A percentile compares a stretch with the other conserved stretches of the same genome.
Evolutionary conservation across 1,140 invertebrate species (phyloP).

Genomic region (Halesus radiatus): DNA sequence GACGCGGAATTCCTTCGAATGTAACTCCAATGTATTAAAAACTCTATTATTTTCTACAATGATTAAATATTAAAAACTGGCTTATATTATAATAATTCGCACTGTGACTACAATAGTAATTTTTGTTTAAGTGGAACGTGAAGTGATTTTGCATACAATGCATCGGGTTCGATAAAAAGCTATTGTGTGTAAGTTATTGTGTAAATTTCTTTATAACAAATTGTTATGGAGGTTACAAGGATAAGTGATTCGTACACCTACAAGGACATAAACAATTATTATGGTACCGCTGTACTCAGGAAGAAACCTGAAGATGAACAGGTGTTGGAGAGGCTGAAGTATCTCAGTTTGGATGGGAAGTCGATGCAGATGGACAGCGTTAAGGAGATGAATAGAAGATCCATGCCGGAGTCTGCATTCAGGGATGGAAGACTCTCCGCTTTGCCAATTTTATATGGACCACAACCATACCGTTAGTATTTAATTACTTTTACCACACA

Average conservation of each 20-base stretch:
- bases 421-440: constrained; percentile 58
- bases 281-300: neutral
- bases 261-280: constrained; percentile 41
- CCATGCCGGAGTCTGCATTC: constrained; percentile 4
- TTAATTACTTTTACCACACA: neutral
- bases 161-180: neutral
- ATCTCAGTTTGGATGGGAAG: constrained; percentile 8
- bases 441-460: constrained; percentile 73
- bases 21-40: too few species aligned
- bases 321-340: constrained; percentile 1
- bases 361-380: neutral
- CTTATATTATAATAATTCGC: too few species aligned
- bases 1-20: neutral
- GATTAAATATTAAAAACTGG: too few species aligned
- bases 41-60: too few species aligned
- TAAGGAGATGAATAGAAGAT: constrained; percentile 25
- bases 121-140: too few species aligned
- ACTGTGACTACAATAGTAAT: too few species aligned
- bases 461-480: constrained; percentile 75
- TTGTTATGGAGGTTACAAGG: constrained; percentile 15
- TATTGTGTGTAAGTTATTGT: neutral
- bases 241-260: constrained; percentile 42
- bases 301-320: neutral
- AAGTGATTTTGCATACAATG: too few species aligned
- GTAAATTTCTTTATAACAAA: neutral